Conservation (phyloP, 1,140 invertebrate species). For the Cydia strobilella region DNA sequence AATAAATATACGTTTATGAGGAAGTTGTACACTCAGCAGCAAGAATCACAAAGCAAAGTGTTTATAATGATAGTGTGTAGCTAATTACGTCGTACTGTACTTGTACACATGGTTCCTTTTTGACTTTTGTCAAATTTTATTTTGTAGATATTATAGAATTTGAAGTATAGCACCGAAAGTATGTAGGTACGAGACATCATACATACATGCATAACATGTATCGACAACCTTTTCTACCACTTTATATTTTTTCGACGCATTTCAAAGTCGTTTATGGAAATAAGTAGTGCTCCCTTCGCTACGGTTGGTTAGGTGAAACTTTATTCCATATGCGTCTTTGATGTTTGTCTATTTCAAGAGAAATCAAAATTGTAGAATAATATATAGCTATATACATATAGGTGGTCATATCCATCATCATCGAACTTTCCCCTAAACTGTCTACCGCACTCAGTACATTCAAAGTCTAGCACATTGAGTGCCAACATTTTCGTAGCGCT, state of each 20-base stretch:
- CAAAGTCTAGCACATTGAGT: too few species aligned
- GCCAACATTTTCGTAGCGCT: too few species aligned
- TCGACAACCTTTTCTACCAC: slow-evolving; percentile 10
- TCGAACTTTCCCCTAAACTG: too few species aligned
- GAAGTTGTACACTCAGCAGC: background rate
- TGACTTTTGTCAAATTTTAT: too few species aligned
- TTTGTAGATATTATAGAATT: too few species aligned
- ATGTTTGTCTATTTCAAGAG: background rate
- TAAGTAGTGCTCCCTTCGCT: slow-evolving; percentile 5
- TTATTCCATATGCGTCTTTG: slow-evolving; percentile 15
- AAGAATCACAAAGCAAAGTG: background rate
- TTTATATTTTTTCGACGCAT: background rate
- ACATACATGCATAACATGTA: background rate
- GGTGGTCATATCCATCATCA: background rate
- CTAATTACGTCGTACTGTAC: too few species aligned
- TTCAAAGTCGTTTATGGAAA: slow-evolving; percentile 31
- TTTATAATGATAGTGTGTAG: background rate
- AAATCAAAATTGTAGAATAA: background rate
- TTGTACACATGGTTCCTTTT: too few species aligned
- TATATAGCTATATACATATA: background rate
- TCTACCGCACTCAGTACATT: too few species aligned
- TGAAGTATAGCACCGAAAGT: background rate
- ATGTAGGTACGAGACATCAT: background rate
- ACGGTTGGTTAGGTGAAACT: slow-evolving; percentile 11
- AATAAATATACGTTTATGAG: too few species aligned